Conservation (phyloP, 2,888 invertebrate genomes). For the Taphrorychus bicolor region DNA sequence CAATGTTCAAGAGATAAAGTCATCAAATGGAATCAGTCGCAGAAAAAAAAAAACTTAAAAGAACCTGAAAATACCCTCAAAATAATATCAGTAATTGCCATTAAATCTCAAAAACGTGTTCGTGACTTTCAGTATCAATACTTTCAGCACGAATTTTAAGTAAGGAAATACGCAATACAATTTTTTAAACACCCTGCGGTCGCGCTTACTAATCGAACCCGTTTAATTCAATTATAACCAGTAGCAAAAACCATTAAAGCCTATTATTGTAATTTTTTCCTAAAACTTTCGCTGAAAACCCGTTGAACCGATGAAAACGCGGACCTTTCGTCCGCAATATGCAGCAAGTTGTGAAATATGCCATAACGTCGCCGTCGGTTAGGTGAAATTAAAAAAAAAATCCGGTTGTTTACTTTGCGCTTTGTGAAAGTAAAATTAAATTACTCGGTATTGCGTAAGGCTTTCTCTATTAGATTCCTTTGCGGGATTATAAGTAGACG, state of each 20-base stretch:
- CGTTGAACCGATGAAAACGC: conserved; percentile 14
- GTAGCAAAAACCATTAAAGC: neutral
- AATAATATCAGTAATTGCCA: too few relatives aligned
- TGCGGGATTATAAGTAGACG: too few relatives aligned
- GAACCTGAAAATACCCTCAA: too few relatives aligned
- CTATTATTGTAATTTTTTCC: neutral
- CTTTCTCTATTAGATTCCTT: conserved; percentile 48
- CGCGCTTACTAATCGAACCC: neutral
- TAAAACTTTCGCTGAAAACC: conserved; percentile 26
- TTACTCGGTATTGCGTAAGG: conserved; percentile 45
- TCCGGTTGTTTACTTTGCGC: conserved; percentile 32
- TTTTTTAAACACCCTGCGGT: neutral
- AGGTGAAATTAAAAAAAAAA: conserved; percentile 21
- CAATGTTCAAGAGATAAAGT: too few relatives aligned
- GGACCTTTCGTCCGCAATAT: conserved; percentile 1
- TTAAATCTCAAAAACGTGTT: too few relatives aligned
- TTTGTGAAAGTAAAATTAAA: conserved; percentile 42
- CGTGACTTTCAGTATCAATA: too few relatives aligned
- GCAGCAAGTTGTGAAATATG: conserved; percentile 22
- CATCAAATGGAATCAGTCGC: too few relatives aligned
- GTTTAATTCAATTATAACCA: neutral
- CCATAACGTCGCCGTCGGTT: conserved; percentile 28
- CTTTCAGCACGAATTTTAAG: too few relatives aligned
- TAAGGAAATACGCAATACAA: neutral
- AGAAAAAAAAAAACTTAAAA: too few relatives aligned